Conservation (phyloP, 2,797 vertebrate species). For the Varecia variegata region DNA sequence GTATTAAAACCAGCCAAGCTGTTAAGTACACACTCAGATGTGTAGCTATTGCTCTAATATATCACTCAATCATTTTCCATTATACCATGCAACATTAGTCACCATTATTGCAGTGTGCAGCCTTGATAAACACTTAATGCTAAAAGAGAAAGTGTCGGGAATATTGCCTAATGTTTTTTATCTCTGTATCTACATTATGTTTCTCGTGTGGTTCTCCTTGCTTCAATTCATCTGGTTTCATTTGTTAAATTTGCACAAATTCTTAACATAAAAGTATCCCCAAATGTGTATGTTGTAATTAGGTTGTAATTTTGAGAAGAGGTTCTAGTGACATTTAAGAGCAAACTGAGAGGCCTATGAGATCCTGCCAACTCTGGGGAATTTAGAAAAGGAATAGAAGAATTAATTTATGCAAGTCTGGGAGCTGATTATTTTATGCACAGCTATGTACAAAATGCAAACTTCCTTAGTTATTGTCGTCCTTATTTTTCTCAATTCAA, state of each 20-base stretch:
- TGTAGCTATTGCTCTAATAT: neutral
- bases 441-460: slow-evolving; percentile 9
- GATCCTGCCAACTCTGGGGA: neutral
- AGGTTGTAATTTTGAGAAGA: slow-evolving; percentile 67
- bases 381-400: neutral
- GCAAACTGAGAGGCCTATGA: neutral
- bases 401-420: slow-evolving; percentile 7
- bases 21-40: slow-evolving; percentile 49
- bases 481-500: neutral
- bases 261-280: slow-evolving; percentile 49
- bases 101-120: slow-evolving; percentile 34
- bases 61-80: slow-evolving; percentile 68
- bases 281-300: slow-evolving; percentile 54
- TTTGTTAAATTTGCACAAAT: slow-evolving; percentile 61
- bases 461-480: neutral
- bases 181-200: slow-evolving; percentile 22
- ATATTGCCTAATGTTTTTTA: slow-evolving; percentile 26
- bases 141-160: slow-evolving; percentile 59
- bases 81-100: slow-evolving; percentile 65
- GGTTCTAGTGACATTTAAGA: slow-evolving; percentile 59
- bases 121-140: slow-evolving; percentile 55
- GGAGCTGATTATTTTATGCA: slow-evolving; percentile 25
- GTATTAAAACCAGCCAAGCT: slow-evolving; percentile 58
- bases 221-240: slow-evolving; percentile 15
- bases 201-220: slow-evolving; percentile 50